A percentile compares a stretch with the other conserved stretches of the same genome.
phyloP scores from a whole-genome alignment of 2,888 invertebrate species.

The Lacanobia wlatinum region DNA sequence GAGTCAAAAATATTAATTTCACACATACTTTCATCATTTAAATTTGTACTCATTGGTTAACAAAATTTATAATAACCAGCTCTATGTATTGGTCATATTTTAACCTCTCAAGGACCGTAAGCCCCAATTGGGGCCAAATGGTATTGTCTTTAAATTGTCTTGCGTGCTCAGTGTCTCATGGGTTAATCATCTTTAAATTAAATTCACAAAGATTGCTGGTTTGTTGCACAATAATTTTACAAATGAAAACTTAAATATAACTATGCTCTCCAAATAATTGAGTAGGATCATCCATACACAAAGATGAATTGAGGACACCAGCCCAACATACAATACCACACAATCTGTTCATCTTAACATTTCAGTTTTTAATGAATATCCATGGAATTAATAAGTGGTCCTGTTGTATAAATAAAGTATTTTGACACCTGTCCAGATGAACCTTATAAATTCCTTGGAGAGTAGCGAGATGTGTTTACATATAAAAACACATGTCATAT shows the following conservation, averaged over 20 bases:
- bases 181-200: too few relatives aligned
- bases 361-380: neutral
- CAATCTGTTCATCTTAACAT: neutral
- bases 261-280: neutral
- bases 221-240: neutral
- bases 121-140: too few relatives aligned
- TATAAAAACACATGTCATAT: constrained; percentile 1
- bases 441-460: neutral
- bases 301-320: neutral
- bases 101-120: too few relatives aligned
- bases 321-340: neutral
- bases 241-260: neutral
- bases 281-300: neutral
- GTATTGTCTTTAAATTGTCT: too few relatives aligned
- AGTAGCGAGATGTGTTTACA: constrained; percentile 30
- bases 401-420: neutral
- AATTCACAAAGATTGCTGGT: neutral
- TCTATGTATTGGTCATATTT: too few relatives aligned
- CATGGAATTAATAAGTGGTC: neutral
- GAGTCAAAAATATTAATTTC: too few relatives aligned
- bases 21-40: too few relatives aligned
- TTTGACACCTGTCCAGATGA: neutral
- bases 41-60: too few relatives aligned
- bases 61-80: too few relatives aligned
- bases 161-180: too few relatives aligned